phyloP scores from a whole-genome alignment of 2,888 invertebrate genomes.

The Hydriomena furcata region DNA sequence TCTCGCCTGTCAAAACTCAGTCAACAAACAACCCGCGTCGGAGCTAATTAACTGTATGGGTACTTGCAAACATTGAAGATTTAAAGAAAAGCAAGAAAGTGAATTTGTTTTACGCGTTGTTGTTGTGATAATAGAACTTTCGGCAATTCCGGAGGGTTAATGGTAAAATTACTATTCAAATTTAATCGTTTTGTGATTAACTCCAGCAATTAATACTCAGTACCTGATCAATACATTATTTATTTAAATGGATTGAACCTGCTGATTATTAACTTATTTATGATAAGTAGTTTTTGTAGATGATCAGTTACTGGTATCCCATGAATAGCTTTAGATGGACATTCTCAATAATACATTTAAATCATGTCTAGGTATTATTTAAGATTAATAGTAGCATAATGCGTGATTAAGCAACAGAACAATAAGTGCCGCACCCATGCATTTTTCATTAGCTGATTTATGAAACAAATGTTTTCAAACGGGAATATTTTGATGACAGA shows the following conservation, averaged over 20 bases:
- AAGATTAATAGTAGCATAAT: no score
- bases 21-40: conserved; percentile 52
- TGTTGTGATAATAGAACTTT: conserved; percentile 43
- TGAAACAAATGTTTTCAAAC: neutral
- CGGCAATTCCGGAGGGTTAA: conserved; percentile 45
- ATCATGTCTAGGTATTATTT: no score
- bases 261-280: no score
- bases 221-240: no score
- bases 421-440: conserved; percentile 15
- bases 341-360: no score
- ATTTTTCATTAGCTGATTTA: conserved; percentile 6
- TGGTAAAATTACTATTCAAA: conserved; percentile 42
- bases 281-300: no score
- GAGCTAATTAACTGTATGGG: conserved; percentile 49
- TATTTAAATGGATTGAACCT: no score
- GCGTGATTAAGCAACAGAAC: conserved; percentile 9
- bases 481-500: no score
- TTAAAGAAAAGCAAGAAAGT: conserved; percentile 45
- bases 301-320: no score
- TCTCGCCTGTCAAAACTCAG: conserved; percentile 63
- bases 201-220: no score
- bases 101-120: conserved; percentile 51
- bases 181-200: conserved; percentile 24
- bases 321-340: no score
- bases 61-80: conserved; percentile 44